Conservation (phyloP, 2,888 invertebrate genomes). For the Andrena bucephala region DNA sequence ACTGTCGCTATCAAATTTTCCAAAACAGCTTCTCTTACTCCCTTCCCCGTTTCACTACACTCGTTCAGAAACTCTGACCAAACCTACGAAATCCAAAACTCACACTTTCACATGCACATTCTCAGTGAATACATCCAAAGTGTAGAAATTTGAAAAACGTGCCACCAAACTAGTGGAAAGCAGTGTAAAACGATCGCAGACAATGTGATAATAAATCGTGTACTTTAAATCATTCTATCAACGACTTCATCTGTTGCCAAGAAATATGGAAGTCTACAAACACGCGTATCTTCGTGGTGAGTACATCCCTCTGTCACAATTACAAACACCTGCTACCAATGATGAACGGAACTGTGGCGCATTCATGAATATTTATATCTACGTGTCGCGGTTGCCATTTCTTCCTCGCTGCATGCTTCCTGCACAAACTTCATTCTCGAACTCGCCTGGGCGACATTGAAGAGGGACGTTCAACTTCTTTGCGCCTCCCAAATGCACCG, state of each 20-base stretch:
- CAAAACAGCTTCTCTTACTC: neutral
- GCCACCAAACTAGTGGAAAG: neutral
- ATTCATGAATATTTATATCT: constrained; percentile 35
- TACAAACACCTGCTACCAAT: neutral
- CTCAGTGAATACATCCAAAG: neutral
- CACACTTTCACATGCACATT: neutral
- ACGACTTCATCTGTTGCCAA: neutral
- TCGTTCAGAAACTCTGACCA: neutral
- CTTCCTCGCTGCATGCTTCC: constrained; percentile 20
- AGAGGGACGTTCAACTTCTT: constrained; percentile 39
- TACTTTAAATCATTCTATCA: neutral
- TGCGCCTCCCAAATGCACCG: neutral
- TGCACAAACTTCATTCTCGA: constrained; percentile 11
- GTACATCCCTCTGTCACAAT: neutral
- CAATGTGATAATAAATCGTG: neutral
- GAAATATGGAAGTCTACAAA: constrained; percentile 3
- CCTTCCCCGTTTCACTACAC: neutral
- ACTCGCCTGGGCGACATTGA: constrained; percentile 39
- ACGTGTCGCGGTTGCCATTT: neutral
- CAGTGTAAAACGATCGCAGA: neutral
- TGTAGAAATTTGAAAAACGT: neutral
- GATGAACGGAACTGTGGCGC: neutral
- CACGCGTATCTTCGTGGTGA: neutral
- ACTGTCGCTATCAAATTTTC: neutral
- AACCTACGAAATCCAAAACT: neutral